Evolutionary conservation across 2,797 vertebrate species (phyloP).

Genomic region (Cryptoblepharus egeriae): DNA sequence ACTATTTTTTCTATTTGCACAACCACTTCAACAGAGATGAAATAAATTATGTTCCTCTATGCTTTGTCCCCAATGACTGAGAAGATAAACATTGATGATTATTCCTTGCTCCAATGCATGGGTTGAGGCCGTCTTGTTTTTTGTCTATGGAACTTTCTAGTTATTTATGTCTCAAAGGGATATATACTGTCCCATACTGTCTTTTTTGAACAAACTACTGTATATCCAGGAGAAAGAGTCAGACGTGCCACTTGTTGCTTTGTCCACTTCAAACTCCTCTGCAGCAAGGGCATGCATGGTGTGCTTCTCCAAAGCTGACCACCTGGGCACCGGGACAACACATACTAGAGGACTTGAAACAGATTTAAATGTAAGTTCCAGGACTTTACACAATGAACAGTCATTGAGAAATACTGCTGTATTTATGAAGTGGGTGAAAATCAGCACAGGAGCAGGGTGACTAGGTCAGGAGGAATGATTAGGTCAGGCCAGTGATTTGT

Average conservation of each 20-base stretch:
- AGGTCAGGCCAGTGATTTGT: neutral
- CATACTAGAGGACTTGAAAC: slow-evolving; percentile 24
- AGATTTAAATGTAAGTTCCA: slow-evolving; percentile 45
- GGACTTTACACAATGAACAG: slow-evolving; percentile 27
- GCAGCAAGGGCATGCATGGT: neutral
- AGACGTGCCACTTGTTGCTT: neutral
- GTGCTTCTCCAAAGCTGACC: neutral
- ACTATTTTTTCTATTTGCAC: neutral
- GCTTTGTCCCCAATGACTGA: neutral
- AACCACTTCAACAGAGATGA: neutral
- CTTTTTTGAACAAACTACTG: neutral
- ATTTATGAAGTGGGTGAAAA: neutral
- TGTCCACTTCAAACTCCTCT: neutral
- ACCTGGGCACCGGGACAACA: slow-evolving; percentile 30
- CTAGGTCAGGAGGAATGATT: neutral
- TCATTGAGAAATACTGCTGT: slow-evolving; percentile 33
- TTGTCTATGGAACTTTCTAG: no score
- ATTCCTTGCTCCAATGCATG: neutral
- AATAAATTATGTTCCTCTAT: neutral
- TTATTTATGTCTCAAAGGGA: neutral
- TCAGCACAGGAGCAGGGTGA: slow-evolving; percentile 7
- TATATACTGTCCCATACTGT: neutral
- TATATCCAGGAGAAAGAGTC: neutral
- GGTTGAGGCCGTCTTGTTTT: neutral
- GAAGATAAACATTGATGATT: neutral